Evolutionary conservation across 1,140 invertebrate species (phyloP).

Genomic region (Scaptomyza hsui): DNA sequence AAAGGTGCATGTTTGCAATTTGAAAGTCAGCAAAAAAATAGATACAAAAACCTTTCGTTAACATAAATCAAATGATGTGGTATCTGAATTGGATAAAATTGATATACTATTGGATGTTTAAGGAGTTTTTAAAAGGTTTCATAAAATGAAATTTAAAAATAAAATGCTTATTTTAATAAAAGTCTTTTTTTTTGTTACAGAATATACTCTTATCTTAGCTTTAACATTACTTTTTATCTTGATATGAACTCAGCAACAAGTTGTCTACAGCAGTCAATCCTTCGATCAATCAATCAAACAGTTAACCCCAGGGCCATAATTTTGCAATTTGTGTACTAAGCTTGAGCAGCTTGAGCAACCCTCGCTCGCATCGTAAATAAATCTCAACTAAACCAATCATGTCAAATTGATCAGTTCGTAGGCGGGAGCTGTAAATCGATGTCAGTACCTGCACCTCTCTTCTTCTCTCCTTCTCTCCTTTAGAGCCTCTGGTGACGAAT

Average conservation of each 20-base stretch:
- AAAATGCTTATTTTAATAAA: too few species aligned
- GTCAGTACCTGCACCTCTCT: conserved; percentile 6
- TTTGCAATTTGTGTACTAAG: not conserved
- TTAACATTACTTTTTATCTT: not conserved
- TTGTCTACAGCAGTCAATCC: conserved; percentile 26
- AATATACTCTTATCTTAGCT: too few species aligned
- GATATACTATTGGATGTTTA: too few species aligned
- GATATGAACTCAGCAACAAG: not conserved
- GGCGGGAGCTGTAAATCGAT: conserved; percentile 40
- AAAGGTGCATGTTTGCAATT: conserved; percentile 19
- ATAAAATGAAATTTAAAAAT: too few species aligned
- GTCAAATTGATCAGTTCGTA: conserved; percentile 67
- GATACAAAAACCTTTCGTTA: not conserved
- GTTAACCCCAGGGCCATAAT: conserved; percentile 8
- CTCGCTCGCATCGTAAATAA: conserved; percentile 40
- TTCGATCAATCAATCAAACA: conserved; percentile 15
- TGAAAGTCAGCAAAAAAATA: conserved; percentile 6
- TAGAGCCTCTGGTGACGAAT: too few species aligned
- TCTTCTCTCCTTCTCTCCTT: not conserved
- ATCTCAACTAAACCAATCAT: conserved; percentile 72
- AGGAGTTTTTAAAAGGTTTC: too few species aligned
- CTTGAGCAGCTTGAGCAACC: not conserved
- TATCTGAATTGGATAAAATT: not conserved
- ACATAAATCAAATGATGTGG: conserved; percentile 5
- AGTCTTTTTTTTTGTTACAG: too few species aligned